Conservation (phyloP, 1,140 invertebrate species). For the Lordiphosa mommai region DNA sequence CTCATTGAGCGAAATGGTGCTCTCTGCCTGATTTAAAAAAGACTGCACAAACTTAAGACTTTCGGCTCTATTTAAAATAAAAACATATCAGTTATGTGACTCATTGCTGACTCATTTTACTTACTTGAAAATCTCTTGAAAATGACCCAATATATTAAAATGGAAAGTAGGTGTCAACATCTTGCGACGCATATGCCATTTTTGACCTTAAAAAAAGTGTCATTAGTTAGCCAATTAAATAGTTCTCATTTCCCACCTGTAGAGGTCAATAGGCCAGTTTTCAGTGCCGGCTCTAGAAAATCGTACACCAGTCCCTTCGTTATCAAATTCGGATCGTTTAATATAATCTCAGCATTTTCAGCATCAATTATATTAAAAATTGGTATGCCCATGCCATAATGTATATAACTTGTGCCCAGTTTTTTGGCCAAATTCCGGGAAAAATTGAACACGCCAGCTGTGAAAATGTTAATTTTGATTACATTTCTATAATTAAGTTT, state of each 20-base stretch:
- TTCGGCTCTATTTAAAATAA: conserved; percentile 62
- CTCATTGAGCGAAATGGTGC: conserved; percentile 30
- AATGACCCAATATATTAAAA: conserved; percentile 91
- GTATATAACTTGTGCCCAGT: conserved; percentile 48
- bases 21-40: conserved; percentile 27
- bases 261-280: conserved; percentile 84
- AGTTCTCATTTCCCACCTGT: conserved; percentile 76
- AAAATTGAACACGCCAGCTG: conserved; percentile 35
- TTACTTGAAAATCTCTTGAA: conserved; percentile 86
- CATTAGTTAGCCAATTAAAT: background rate
- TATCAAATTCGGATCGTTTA: conserved; percentile 53
- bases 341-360: conserved; percentile 39
- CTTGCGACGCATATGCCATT: conserved; percentile 90
- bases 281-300: conserved; percentile 84
- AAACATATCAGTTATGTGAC: too few species aligned
- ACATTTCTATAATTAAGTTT: background rate
- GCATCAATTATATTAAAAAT: conserved; percentile 60
- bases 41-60: conserved; percentile 67
- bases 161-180: conserved; percentile 94
- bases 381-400: conserved; percentile 33
- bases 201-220: conserved; percentile 71
- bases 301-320: conserved; percentile 68
- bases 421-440: conserved; percentile 5
- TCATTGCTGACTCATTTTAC: conserved; percentile 19
- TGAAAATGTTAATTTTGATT: background rate